Evolutionary conservation across 2,888 invertebrate genomes (phyloP), one percentile per base, ranked within the genome.

Genomic region (Dryocosmus kuriphilus): DNA sequence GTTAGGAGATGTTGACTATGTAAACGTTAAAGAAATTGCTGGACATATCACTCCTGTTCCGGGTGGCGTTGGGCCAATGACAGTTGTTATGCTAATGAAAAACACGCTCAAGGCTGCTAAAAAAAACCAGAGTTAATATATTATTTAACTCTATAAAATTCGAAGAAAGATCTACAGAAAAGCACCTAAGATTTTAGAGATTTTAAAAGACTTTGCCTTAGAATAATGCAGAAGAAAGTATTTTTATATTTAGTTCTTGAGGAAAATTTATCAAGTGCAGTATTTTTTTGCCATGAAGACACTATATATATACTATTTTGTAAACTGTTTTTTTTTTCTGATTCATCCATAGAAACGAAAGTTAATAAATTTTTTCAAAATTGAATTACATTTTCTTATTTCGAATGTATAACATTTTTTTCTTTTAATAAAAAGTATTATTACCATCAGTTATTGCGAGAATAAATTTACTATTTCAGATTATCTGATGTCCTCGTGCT

Each of bases 1-100:
- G 9, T 96, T 97, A 8, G 98, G 98, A 2, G 98, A 98, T 92
- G 97, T 97, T 4, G 97, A 98, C 90, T 98, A 95, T 92, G 96
- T 97, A 83, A 95, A 95, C 91, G 97, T 97, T 0, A 94, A 94
- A 79, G 93, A 97, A 91, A 93, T 97, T 32, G 98, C 98, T 11
- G 96, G 97, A 14, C 93, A 95, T 75, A 95, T 98, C 67, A 97
- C 98, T 0, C 98, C 98, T 0, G 98, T 98, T 0, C 98, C 98
- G 1, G 95, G 98, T 2, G 98, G 98, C 2, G 98, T 97, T 6
- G 98, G 98, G 0, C 98, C 98, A 0, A 97, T 98, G 96, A 98
- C 98, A 0, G 98, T 98, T 0, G 96, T 97, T 0, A 98, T 98
- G 97, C 92, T 98, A 51, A 97, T 98, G 97, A 94, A 94, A 85